These are phyloP conservation scores for Hydra vulgaris DNA, from an alignment of 30 jellyfish, hydroid and myxozoan species.

Conservation along the genomic window DNA sequence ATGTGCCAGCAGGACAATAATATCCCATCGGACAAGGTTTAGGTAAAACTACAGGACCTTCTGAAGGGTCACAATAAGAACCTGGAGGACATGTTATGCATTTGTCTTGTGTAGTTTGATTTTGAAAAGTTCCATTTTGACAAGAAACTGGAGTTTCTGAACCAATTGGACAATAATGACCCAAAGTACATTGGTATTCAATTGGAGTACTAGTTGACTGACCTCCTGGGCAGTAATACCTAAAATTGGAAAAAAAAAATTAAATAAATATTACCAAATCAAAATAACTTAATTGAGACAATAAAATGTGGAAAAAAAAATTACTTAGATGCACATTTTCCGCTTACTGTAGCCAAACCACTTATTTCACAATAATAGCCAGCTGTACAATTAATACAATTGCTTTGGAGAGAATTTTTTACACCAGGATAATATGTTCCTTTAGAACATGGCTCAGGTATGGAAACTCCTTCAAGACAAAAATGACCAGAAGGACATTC, in stretches of 20 bases:
- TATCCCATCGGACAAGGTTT: constrained; percentile 86
- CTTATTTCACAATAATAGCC: constrained; percentile 58
- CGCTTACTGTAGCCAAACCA: constrained; percentile 37
- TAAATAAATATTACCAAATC: background rate
- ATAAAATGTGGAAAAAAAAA: background rate
- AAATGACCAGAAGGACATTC: constrained; percentile 72
- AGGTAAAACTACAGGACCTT: constrained; percentile 84
- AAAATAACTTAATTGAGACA: background rate
- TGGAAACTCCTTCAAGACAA: constrained; percentile 62
- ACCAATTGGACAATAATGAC: constrained; percentile 81
- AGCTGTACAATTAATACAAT: constrained; percentile 63
- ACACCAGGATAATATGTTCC: constrained; percentile 74
- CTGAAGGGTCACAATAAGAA: constrained; percentile 82
- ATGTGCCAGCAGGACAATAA: constrained; percentile 81
- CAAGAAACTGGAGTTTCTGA: constrained; percentile 57
- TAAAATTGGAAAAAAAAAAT: background rate
- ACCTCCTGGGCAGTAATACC: constrained; percentile 91
- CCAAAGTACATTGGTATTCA: constrained; percentile 52
- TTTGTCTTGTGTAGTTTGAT: constrained; percentile 55
- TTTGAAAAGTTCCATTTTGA: constrained; percentile 79
- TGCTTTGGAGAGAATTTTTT: constrained; percentile 29
- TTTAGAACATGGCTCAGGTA: constrained; percentile 50
- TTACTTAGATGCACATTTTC: constrained; percentile 45
- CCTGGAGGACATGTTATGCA: constrained; percentile 86
- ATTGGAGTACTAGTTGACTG: constrained; percentile 68